Conservation (phyloP, 1,140 invertebrate species). For the Drosophila suzukii region DNA sequence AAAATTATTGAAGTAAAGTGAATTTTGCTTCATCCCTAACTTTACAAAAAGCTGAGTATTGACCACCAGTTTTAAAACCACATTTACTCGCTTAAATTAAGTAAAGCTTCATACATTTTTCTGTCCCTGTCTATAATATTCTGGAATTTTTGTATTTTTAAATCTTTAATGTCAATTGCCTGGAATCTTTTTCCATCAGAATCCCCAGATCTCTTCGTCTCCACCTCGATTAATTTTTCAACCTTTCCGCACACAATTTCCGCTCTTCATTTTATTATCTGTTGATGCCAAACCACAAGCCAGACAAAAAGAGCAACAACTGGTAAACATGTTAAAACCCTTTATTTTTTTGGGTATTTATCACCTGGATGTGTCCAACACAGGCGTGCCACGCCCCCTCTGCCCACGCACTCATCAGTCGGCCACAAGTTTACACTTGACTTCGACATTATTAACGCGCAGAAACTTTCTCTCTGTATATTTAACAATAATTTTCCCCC, state of each 20-base stretch:
- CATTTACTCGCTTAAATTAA: too few relatives aligned
- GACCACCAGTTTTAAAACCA: too few relatives aligned
- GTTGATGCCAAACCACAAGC: slow-evolving; percentile 45
- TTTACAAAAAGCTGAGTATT: too few relatives aligned
- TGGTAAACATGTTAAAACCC: slow-evolving; percentile 57
- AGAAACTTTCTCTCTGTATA: slow-evolving; percentile 17
- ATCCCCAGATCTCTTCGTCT: background rate
- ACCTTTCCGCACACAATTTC: slow-evolving; percentile 38
- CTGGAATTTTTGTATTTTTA: background rate
- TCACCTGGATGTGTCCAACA: slow-evolving; percentile 39
- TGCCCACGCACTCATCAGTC: slow-evolving; percentile 23
- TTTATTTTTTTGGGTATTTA: slow-evolving; percentile 23
- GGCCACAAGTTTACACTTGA: slow-evolving; percentile 62
- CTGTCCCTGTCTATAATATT: background rate
- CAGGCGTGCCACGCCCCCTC: slow-evolving; percentile 4
- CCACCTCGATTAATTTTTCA: slow-evolving; percentile 5
- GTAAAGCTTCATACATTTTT: too few relatives aligned
- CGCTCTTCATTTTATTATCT: slow-evolving; percentile 49
- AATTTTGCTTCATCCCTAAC: too few relatives aligned
- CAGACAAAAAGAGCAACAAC: slow-evolving; percentile 23
- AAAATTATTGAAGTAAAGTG: too few relatives aligned
- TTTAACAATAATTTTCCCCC: slow-evolving; percentile 27
- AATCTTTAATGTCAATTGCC: slow-evolving; percentile 37
- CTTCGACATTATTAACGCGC: slow-evolving; percentile 55
- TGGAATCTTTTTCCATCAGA: slow-evolving; percentile 9